phyloP scores from a whole-genome alignment of 2,888 invertebrate species.

The Agonopterix alstromeriana region DNA sequence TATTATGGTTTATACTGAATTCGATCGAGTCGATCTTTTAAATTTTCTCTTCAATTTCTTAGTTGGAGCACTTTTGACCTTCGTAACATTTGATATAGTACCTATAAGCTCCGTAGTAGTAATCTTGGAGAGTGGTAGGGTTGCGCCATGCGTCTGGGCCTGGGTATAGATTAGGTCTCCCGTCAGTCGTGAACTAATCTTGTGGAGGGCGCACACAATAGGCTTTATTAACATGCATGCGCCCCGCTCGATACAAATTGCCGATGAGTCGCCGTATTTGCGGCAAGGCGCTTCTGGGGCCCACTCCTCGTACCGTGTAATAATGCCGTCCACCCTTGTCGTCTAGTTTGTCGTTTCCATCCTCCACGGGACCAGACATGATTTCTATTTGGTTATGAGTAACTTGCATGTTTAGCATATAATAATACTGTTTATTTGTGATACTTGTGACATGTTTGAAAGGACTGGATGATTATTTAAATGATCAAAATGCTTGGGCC shows the following conservation, averaged over 20 bases:
- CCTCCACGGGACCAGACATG: too few relatives aligned
- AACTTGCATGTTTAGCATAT: not conserved
- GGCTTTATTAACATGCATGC: slow-evolving; percentile 67
- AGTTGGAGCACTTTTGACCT: too few relatives aligned
- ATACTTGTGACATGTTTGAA: too few relatives aligned
- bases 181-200: slow-evolving; percentile 39
- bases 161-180: slow-evolving; percentile 9
- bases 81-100: too few relatives aligned
- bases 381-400: not conserved
- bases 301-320: slow-evolving; percentile 1
- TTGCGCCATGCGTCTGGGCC: slow-evolving; percentile 1
- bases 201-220: slow-evolving; percentile 48
- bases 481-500: too few relatives aligned
- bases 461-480: too few relatives aligned
- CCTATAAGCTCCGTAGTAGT: not conserved
- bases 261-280: slow-evolving; percentile 46
- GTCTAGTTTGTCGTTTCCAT: not conserved
- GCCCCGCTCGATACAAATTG: slow-evolving; percentile 57
- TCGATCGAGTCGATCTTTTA: too few relatives aligned
- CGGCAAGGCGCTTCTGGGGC: slow-evolving; percentile 6
- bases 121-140: slow-evolving; percentile 7
- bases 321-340: slow-evolving; percentile 1
- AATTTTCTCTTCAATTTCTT: too few relatives aligned
- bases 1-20: not conserved
- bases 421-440: not conserved